These are phyloP conservation scores for Pampusana beccarii DNA, from an alignment of 2,113 vertebrate genomes.

Conservation along the genomic window DNA sequence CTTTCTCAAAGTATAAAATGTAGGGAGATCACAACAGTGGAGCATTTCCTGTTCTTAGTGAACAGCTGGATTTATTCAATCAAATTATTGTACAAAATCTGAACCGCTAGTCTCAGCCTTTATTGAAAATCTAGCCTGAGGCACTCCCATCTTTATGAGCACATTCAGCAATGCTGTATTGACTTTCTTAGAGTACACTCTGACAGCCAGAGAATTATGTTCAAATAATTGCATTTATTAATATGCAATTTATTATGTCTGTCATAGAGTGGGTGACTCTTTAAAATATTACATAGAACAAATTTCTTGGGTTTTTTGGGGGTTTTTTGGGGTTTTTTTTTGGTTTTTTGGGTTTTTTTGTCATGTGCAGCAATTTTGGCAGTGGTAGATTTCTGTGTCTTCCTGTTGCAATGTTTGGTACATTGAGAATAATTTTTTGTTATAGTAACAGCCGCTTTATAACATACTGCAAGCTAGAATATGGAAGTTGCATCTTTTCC, in stretches of 20 bases:
- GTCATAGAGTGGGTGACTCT: background rate
- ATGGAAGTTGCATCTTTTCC: background rate
- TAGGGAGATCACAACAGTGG: background rate
- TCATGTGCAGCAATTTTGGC: background rate
- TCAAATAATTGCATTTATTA: background rate
- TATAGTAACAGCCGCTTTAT: background rate
- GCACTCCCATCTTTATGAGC: background rate
- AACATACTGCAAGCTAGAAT: background rate
- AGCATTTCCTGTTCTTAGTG: background rate
- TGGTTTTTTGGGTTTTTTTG: background rate
- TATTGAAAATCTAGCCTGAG: slow-evolving; percentile 62
- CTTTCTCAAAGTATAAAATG: background rate
- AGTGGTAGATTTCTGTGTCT: background rate
- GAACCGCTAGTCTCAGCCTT: slow-evolving; percentile 4
- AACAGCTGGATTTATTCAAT: slow-evolving; percentile 44
- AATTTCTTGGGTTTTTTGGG: background rate
- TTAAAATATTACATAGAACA: background rate
- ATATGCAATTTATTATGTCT: too few relatives aligned
- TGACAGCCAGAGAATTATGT: background rate
- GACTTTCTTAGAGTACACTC: background rate
- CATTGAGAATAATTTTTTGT: background rate
- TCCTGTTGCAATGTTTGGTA: background rate
- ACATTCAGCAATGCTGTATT: background rate
- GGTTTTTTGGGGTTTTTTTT: too few relatives aligned
- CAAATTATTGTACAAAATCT: background rate